These are phyloP conservation scores for Diadumene lineata DNA, from an alignment of 92 coral and sea anemone genomes.

Conservation along the genomic window DNA sequence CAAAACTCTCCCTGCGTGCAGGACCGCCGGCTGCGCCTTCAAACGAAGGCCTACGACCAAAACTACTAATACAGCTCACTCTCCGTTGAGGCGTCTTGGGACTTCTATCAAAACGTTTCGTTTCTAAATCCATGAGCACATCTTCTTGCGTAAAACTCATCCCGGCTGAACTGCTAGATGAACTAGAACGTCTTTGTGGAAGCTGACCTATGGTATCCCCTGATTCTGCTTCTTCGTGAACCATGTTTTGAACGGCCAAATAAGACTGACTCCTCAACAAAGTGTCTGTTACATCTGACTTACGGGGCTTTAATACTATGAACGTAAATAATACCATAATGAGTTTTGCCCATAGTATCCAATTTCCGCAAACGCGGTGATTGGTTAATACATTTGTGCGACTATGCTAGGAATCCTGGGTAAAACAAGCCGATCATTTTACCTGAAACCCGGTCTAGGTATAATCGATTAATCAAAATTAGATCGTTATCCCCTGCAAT, in stretches of 20 bases:
- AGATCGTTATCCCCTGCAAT: too few relatives aligned
- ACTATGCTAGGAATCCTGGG: conserved; percentile 27
- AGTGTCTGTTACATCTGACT: conserved; percentile 20
- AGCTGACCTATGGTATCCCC: conserved; percentile 3
- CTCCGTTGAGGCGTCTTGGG: conserved; percentile 1
- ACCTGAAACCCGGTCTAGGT: neutral
- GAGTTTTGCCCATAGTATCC: conserved; percentile 30
- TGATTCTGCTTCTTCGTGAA: conserved; percentile 25
- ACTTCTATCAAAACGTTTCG: conserved; percentile 25
- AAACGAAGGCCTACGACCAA: conserved; percentile 18
- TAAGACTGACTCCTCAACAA: neutral
- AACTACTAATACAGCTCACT: conserved; percentile 29
- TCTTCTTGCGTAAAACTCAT: conserved; percentile 28
- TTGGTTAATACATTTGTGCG: conserved; percentile 6
- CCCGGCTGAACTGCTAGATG: conserved; percentile 19
- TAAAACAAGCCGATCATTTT: conserved; percentile 4
- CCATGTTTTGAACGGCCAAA: conserved; percentile 4
- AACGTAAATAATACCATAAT: conserved; percentile 37
- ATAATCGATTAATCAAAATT: neutral
- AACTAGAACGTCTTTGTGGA: conserved; percentile 10
- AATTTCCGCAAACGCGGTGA: conserved; percentile 6
- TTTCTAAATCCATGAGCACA: conserved; percentile 25
- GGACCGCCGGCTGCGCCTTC: conserved; percentile 1
- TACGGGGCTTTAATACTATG: conserved; percentile 9
- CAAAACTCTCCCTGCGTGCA: conserved; percentile 19